Conservation (phyloP, 2,888 invertebrate genomes). For the Charanyca ferruginea region DNA sequence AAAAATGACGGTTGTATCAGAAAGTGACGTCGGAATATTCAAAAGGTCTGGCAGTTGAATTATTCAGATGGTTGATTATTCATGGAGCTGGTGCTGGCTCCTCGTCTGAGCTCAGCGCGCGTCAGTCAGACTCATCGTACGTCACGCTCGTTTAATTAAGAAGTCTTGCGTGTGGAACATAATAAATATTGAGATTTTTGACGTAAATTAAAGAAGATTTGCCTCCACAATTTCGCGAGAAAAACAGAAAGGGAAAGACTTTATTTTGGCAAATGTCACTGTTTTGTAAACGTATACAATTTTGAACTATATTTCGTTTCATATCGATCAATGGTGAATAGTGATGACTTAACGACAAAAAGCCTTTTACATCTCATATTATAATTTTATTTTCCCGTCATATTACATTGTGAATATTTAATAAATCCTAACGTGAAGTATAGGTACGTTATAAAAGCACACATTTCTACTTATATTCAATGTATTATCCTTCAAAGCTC, state of each 20-base stretch:
- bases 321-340: not conserved
- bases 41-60: constrained; percentile 58
- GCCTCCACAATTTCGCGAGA: not conserved
- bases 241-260: not conserved
- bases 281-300: not conserved
- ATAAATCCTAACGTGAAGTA: constrained; percentile 18
- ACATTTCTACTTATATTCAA: constrained; percentile 2
- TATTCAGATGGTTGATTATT: constrained; percentile 65
- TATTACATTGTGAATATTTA: constrained; percentile 9
- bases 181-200: constrained; percentile 40
- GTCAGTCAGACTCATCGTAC: constrained; percentile 50
- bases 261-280: not conserved
- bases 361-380: not conserved
- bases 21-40: constrained; percentile 63
- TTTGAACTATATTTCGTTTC: not conserved
- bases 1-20: constrained; percentile 58
- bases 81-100: constrained; percentile 53
- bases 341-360: not conserved
- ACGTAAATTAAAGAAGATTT: constrained; percentile 9
- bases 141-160: constrained; percentile 60
- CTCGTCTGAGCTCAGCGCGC: constrained; percentile 39
- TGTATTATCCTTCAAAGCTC: constrained; percentile 4
- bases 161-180: constrained; percentile 40
- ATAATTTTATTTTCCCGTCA: not conserved
- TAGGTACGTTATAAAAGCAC: constrained; percentile 6